A percentile compares a stretch with the other conserved stretches of the same genome.
These are phyloP conservation scores for Paramormyrops kingsleyae DNA, from an alignment of 2,113 vertebrate species.

Conservation along the genomic window DNA sequence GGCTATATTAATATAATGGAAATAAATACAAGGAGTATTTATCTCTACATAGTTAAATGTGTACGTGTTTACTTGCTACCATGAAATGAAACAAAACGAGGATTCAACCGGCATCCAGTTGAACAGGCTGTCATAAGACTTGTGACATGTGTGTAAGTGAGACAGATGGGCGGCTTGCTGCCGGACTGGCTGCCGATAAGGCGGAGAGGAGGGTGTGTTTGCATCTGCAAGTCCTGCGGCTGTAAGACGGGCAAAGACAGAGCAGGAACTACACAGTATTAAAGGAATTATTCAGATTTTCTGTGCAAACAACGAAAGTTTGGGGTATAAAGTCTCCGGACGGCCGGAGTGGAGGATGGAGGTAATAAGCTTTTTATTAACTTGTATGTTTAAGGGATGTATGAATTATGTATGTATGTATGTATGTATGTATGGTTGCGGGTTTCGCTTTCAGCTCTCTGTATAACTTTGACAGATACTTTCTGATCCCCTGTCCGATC, in stretches of 20 bases:
- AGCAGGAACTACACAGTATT: too few relatives aligned
- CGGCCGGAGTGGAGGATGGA: slow-evolving; percentile 22
- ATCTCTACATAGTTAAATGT: not conserved
- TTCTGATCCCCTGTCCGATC: not conserved
- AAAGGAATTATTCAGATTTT: too few relatives aligned
- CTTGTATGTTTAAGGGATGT: not conserved
- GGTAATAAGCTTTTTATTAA: slow-evolving; percentile 13
- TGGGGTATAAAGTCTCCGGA: not conserved
- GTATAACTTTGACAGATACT: not conserved
- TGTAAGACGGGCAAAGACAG: not conserved
- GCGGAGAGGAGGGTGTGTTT: not conserved
- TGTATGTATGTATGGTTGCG: not conserved
- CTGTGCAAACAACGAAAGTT: not conserved
- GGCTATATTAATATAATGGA: not conserved
- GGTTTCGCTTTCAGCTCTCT: not conserved
- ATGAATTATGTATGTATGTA: not conserved
- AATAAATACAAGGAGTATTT: not conserved
- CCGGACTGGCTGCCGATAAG: not conserved
- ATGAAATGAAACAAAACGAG: not conserved
- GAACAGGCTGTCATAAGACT: not conserved
- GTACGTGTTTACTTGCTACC: not conserved
- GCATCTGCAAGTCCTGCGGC: not conserved
- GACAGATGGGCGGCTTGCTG: not conserved
- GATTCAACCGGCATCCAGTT: not conserved
- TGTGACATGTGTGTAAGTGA: not conserved